phyloP scores from a whole-genome alignment of 2,888 invertebrate species.

The Cheilosia impressa region DNA sequence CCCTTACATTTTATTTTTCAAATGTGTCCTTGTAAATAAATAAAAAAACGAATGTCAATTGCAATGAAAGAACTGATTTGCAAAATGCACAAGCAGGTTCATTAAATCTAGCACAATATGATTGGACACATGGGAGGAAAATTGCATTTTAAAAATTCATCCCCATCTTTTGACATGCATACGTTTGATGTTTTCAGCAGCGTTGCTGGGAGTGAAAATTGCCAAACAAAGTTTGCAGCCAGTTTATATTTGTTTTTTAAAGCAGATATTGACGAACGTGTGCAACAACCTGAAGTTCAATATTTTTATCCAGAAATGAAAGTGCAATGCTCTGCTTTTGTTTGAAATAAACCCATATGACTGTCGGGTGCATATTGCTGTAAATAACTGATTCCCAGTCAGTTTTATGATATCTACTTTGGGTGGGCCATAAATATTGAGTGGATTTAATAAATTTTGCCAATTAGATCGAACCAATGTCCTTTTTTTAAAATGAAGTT shows the following conservation, averaged over 20 bases:
- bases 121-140: conserved; percentile 13
- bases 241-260: not conserved
- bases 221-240: not conserved
- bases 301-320: no score
- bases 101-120: not conserved
- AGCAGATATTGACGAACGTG: not conserved
- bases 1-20: no score
- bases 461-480: no score
- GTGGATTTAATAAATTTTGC: no score
- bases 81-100: not conserved
- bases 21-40: no score
- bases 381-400: no score
- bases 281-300: not conserved
- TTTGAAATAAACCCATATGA: no score
- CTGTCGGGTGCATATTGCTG: no score
- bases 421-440: no score
- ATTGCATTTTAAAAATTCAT: conserved; percentile 63
- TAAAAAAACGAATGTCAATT: not conserved
- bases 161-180: not conserved
- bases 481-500: no score
- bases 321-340: no score
- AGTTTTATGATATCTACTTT: no score
- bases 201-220: not conserved
- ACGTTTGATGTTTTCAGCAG: not conserved
- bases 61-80: not conserved